phyloP scores from a whole-genome alignment of 2,888 invertebrate genomes.

The Yponomeuta evonymella region DNA sequence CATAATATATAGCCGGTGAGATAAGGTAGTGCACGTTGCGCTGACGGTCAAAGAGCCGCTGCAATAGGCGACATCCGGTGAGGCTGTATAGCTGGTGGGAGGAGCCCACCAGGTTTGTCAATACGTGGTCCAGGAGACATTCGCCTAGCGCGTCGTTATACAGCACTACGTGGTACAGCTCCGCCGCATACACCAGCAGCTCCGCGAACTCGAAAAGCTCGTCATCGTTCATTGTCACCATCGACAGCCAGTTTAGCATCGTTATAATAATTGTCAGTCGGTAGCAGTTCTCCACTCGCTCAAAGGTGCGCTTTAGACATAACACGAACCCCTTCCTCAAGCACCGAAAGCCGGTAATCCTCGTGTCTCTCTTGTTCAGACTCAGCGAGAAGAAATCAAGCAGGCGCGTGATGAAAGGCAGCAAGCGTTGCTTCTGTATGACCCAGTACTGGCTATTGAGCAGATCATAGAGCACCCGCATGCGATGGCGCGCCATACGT shows the following conservation, averaged over 20 bases:
- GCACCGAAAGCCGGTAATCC: slow-evolving; percentile 37
- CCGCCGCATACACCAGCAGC: slow-evolving; percentile 70
- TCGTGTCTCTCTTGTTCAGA: slow-evolving; percentile 34
- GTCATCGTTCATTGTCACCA: slow-evolving; percentile 52
- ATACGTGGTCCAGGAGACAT: slow-evolving; percentile 61
- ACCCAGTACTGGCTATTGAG: slow-evolving; percentile 65
- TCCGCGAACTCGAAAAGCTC: slow-evolving; percentile 69
- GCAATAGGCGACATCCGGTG: slow-evolving; percentile 72
- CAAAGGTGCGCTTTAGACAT: slow-evolving; percentile 69
- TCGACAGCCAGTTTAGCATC: slow-evolving; percentile 70
- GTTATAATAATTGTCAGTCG: slow-evolving; percentile 62
- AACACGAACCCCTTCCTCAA: slow-evolving; percentile 72
- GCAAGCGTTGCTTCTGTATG: slow-evolving; percentile 49
- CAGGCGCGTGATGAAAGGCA: slow-evolving; percentile 56
- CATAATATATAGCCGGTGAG: slow-evolving; percentile 67
- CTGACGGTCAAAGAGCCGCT: slow-evolving; percentile 73
- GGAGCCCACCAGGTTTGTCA: slow-evolving; percentile 64
- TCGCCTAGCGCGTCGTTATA: slow-evolving; percentile 62
- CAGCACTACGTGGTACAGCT: slow-evolving; percentile 51
- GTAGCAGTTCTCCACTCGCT: slow-evolving; percentile 61
- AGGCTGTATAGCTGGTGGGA: slow-evolving; percentile 61
- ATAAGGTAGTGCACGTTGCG: slow-evolving; percentile 61
- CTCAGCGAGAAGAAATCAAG: slow-evolving; percentile 65
- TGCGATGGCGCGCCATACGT: slow-evolving; percentile 54
- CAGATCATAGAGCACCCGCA: slow-evolving; percentile 67